Evolutionary conservation across 2,888 invertebrate genomes (phyloP), one percentile per base, ranked within the genome.

Genomic region (Cephus runcator): DNA sequence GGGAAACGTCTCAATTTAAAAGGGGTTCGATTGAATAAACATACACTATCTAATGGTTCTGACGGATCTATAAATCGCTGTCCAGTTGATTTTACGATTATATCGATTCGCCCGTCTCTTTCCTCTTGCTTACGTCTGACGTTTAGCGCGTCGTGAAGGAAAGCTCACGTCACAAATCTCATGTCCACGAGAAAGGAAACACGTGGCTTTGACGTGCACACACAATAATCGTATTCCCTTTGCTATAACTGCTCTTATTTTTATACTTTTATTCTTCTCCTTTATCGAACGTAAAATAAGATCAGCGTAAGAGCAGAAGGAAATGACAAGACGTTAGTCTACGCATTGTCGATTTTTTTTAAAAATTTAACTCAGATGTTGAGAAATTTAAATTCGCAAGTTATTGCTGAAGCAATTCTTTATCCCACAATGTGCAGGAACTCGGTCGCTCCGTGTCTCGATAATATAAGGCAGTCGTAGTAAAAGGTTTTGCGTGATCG

Each of bases 1-100:
- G 82, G 81, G 84, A 87, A 87, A 88, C 87, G 86, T 87, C 88
- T 88, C 88, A 88, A 89, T 88, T 86, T 87, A 87, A 87, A 87
- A 86, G 85, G 85, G 23, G 82, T 78, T 81, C 85, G 86, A 87
- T 87, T 86, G 87, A 88, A 83, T 82, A 83, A 84, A 83, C 82
- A 84, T 84, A 74, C 56, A 23, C 79, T 80, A 82, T 83, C 79
- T 81, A 83, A 83, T 84, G 82, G 80, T 76, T 75, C 78, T 69
- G 81, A 71, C 81, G 87, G 86, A 87, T 86, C 84, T 86, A 88
- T 88, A 88, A 88, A 88, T 88, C 71, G 71, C 12, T 33, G 71
- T 71, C 33, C 2, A 31, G 71, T 71, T 34, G 71, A 71, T 71
- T 71, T 31, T 34, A 15, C 71, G 71, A 71, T 34, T 12, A 71